Evolutionary conservation across 2,113 vertebrate genomes (phyloP), one percentile per base, ranked within the genome.

Genomic region (Carassius auratus): DNA sequence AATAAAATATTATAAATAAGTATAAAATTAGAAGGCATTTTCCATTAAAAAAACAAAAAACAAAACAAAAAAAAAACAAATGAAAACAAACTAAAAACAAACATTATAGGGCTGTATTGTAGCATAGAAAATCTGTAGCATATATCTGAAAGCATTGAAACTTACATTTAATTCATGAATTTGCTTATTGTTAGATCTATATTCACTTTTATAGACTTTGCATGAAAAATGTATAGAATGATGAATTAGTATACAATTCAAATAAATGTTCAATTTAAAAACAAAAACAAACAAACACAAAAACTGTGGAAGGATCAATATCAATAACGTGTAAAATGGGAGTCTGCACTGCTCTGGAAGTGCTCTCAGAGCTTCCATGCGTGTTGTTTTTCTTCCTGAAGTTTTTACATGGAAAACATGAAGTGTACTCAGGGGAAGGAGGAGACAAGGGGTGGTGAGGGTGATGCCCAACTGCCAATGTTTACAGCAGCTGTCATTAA

Each of bases 401-500:
- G 88, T 84, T 88, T 86, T 71, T 71, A 50, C 83, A 85, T 86
- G 88, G 84, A 59, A 36, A 1, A 52, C 21, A 55, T 86, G 90
- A 92, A 85, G 86, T 83, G 87, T 88, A 84, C 88, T 71, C 89
- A 90, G 89, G 14, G 71, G 86, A 89, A 90, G 89, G 66, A 85
- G 80, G 84, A 84, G 81, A 74, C 86, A 64, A 66, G 86, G 83
- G 75, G 61, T 88, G 90, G 85, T 84, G 86, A 86, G 33, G 87
- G 81, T 84, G 21, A 61, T 61, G 91, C 90, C 87, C 90, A 89
- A 90, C 89, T 90, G 90, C 71, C 91, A 91, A 94, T 89, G 90
- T 89, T 86, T 90, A 82, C 85, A 92, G 19, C 93, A 94, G 92
- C 93, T 94, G 92, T 77, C 85, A 84, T 85, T 86, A 84, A 55